These are phyloP conservation scores for Pangasius djambal DNA, from an alignment of 2,797 vertebrate genomes.

Conservation along the genomic window DNA sequence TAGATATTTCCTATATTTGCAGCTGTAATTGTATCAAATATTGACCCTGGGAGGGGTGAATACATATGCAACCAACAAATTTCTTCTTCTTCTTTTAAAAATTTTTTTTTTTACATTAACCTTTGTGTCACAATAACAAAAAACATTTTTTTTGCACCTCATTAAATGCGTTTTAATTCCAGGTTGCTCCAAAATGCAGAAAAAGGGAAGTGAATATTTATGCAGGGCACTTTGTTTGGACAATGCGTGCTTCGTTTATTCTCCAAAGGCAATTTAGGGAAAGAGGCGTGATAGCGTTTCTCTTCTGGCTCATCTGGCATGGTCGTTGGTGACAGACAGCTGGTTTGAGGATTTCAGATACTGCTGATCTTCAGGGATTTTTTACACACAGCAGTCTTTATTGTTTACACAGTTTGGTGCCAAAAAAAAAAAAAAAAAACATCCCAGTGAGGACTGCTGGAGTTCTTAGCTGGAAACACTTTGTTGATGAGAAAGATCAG, in stretches of 20 bases:
- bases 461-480: background rate
- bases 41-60: background rate
- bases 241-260: background rate
- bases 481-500: background rate
- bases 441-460: background rate
- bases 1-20: background rate
- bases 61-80: background rate
- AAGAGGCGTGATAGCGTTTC: background rate
- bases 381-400: background rate
- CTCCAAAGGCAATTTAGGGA: background rate
- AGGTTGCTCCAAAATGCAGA: background rate
- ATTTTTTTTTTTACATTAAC: background rate
- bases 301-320: background rate
- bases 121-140: background rate
- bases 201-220: background rate
- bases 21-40: background rate
- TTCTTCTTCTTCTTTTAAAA: background rate
- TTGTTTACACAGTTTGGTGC: background rate
- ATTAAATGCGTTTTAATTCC: background rate
- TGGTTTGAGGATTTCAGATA: background rate
- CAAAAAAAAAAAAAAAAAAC: background rate
- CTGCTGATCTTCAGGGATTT: background rate
- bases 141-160: too few relatives aligned
- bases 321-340: background rate
- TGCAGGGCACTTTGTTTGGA: background rate